Conservation (phyloP, 2,888 invertebrate species). For the Gnatocerus cornutus region DNA sequence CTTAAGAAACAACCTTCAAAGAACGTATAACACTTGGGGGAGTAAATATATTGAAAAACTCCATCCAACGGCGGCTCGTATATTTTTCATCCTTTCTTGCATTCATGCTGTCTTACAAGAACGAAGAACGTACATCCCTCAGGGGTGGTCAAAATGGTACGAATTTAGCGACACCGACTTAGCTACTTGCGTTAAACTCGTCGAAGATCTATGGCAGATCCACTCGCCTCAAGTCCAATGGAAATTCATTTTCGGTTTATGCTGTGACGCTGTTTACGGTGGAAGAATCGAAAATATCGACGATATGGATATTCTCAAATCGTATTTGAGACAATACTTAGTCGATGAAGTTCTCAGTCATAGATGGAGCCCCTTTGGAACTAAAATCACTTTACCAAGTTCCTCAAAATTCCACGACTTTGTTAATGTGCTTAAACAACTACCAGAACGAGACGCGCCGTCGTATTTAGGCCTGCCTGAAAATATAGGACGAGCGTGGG, state of each 20-base stretch:
- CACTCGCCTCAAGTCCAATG: constrained; percentile 74
- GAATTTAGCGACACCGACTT: constrained; percentile 91
- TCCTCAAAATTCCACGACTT: constrained; percentile 77
- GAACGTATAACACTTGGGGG: constrained; percentile 84
- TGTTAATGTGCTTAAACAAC: constrained; percentile 76
- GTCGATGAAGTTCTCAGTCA: constrained; percentile 75
- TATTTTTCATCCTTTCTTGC: constrained; percentile 87
- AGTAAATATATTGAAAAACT: constrained; percentile 66
- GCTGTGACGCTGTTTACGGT: constrained; percentile 88
- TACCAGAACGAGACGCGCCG: constrained; percentile 84
- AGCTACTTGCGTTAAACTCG: constrained; percentile 81
- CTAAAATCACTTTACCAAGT: constrained; percentile 72
- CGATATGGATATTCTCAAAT: constrained; percentile 80
- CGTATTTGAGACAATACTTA: constrained; percentile 80
- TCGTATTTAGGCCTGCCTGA: constrained; percentile 87
- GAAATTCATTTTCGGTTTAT: constrained; percentile 84
- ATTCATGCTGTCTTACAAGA: constrained; percentile 94
- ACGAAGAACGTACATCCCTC: constrained; percentile 92
- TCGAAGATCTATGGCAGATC: constrained; percentile 68
- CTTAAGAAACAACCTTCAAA: constrained; percentile 84
- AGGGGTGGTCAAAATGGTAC: constrained; percentile 92
- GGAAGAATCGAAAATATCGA: constrained; percentile 87
- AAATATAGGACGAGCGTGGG: constrained; percentile 90
- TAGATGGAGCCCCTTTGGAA: constrained; percentile 75
- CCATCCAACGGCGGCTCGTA: constrained; percentile 65